Percentiles rank a stretch among this genome's conserved stretches.
Evolutionary conservation across 2,797 vertebrate genomes (phyloP).

Genomic region (Cossypha caffra): DNA sequence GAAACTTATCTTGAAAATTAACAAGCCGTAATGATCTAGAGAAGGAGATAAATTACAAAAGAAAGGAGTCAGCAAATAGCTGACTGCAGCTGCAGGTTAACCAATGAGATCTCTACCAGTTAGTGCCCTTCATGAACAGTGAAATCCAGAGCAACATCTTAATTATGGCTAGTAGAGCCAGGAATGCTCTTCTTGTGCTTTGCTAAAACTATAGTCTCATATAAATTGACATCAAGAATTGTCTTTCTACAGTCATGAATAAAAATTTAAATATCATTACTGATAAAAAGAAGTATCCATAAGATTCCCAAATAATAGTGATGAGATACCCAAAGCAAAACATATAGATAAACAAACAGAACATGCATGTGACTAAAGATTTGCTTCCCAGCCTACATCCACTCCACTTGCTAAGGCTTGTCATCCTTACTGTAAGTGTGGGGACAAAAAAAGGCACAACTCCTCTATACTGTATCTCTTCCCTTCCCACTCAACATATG

Average conservation of each 20-base stretch:
- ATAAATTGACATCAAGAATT: not conserved
- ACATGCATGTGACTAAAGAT: not conserved
- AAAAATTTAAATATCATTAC: not conserved
- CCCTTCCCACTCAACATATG: not conserved
- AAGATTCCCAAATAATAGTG: not conserved
- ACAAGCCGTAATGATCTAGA: not conserved
- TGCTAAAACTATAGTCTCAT: not conserved
- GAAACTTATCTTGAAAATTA: not conserved
- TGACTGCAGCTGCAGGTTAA: not conserved
- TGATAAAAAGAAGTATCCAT: not conserved
- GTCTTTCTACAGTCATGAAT: not conserved
- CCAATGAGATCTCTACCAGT: not conserved
- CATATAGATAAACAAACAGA: not conserved
- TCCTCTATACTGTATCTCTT: not conserved
- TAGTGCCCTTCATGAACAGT: not conserved
- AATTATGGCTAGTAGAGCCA: not conserved
- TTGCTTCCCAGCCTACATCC: not conserved
- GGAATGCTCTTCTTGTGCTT: not conserved
- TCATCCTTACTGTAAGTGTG: not conserved
- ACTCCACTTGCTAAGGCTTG: not conserved
- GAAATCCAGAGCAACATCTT: not conserved
- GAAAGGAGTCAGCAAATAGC: not conserved
- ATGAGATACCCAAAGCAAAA: not conserved
- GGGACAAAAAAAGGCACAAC: not conserved
- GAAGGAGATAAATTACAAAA: not conserved